These are phyloP conservation scores for Lerema accius DNA, from an alignment of 1,140 invertebrate species.

Conservation along the genomic window DNA sequence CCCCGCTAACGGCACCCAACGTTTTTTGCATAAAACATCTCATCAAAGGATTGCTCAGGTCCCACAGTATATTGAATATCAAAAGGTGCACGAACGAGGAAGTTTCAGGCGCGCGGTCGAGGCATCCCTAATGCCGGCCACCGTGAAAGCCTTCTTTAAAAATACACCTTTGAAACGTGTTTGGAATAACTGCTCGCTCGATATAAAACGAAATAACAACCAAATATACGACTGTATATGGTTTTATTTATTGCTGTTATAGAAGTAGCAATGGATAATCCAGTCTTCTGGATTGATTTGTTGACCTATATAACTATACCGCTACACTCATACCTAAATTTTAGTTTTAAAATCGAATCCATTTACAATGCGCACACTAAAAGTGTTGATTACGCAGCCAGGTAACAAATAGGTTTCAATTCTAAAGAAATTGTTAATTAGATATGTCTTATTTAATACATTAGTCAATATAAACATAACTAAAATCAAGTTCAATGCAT, in stretches of 20 bases:
- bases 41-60: conserved; percentile 81
- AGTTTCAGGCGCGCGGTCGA: conserved; percentile 65
- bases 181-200: conserved; percentile 59
- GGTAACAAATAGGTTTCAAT: no score
- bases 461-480: no score
- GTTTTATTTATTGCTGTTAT: conserved; percentile 1
- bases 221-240: conserved; percentile 33
- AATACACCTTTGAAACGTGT: conserved; percentile 78
- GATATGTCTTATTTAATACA: no score
- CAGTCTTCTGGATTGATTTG: no score
- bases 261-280: background rate
- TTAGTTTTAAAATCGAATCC: no score
- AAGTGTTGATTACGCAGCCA: no score
- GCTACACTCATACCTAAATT: no score
- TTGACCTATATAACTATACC: no score
- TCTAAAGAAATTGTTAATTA: no score
- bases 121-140: conserved; percentile 73
- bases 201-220: conserved; percentile 49
- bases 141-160: conserved; percentile 75
- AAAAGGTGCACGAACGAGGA: conserved; percentile 76
- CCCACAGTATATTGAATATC: conserved; percentile 81
- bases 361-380: no score
- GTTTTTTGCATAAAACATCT: conserved; percentile 83
- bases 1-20: conserved; percentile 72
- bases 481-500: no score